Evolutionary conservation across 2,113 vertebrate species (phyloP), one percentile per base, ranked within the genome.

Genomic region (Scopus umbretta): DNA sequence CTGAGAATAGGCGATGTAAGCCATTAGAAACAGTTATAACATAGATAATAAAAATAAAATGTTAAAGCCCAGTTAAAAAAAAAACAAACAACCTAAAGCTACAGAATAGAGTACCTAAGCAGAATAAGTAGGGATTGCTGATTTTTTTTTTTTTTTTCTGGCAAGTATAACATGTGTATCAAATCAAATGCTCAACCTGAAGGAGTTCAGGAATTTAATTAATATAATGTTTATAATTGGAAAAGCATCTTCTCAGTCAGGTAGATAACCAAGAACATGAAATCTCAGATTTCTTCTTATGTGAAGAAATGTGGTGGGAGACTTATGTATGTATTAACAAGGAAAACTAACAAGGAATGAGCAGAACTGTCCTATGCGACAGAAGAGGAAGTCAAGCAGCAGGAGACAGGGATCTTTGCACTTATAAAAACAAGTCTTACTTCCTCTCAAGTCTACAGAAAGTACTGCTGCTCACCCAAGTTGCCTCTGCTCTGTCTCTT

Each of bases 81-180:
- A 47, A 15, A 1, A 0, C 12, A 26, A 29, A 47, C 11, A 1
- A 0, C 12, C 34, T 23, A 61, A 52, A 72, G 19, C 34, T 74
- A 27, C 32, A 36, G 26, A 63, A 59, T 12, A 50, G 10, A 40
- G 21, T 55, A 56, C 7, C 17, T 62, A 53, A 53, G 22, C 17
- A 72, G 49, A 62, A 63, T 63, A 58, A 79, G 30, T 34, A 56
- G 14, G 26, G 29, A 73, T 25, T 63, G 58, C 18, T 73, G 22
- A 34, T 22, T 65, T 32, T 62, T 34, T 36, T 56, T 15, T 16
- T 34, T 47, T 70, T 49, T 23, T 49, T 23, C 11, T 29, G 3
- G 5, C 17, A 67, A 40, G 26, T 67, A 61, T 86, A 43, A 58
- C 18, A 13, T 40, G 15, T 25, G 5, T 68, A 50, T 66, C 36